These are phyloP conservation scores for Nixonia krombeini DNA, from an alignment of 1,140 invertebrate genomes.

Conservation along the genomic window DNA sequence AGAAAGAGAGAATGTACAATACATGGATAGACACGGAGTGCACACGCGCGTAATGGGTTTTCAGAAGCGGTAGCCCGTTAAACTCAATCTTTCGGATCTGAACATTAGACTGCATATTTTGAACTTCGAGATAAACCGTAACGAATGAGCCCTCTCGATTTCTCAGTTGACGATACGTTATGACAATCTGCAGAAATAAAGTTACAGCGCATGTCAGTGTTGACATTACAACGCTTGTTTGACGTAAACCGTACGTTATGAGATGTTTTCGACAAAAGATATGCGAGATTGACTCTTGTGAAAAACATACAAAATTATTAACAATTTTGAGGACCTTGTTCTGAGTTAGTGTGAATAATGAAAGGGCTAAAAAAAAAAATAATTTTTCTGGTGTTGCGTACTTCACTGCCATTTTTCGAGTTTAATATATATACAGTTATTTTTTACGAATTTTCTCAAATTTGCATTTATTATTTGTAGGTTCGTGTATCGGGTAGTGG, in stretches of 20 bases:
- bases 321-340: too few species aligned
- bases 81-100: conserved; percentile 62
- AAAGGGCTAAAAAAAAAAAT: too few species aligned
- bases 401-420: neutral
- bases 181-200: too few species aligned
- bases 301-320: too few species aligned
- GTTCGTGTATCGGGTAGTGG: conserved; percentile 78
- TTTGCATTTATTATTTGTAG: conserved; percentile 70
- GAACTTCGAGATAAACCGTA: conserved; percentile 21
- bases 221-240: too few species aligned
- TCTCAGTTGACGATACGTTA: conserved; percentile 31
- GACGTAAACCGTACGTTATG: too few species aligned
- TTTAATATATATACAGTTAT: neutral
- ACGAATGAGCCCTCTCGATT: conserved; percentile 45
- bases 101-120: conserved; percentile 43
- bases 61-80: conserved; percentile 58
- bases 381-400: neutral
- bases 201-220: too few species aligned
- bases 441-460: neutral
- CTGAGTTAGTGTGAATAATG: too few species aligned
- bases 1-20: conserved; percentile 21
- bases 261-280: too few species aligned
- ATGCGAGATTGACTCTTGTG: too few species aligned
- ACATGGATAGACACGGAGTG: conserved; percentile 39
- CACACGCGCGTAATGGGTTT: conserved; percentile 30